Evolutionary conservation across 2,113 vertebrate genomes (phyloP), one percentile per base, ranked within the genome.

Genomic region (Athene noctua): DNA sequence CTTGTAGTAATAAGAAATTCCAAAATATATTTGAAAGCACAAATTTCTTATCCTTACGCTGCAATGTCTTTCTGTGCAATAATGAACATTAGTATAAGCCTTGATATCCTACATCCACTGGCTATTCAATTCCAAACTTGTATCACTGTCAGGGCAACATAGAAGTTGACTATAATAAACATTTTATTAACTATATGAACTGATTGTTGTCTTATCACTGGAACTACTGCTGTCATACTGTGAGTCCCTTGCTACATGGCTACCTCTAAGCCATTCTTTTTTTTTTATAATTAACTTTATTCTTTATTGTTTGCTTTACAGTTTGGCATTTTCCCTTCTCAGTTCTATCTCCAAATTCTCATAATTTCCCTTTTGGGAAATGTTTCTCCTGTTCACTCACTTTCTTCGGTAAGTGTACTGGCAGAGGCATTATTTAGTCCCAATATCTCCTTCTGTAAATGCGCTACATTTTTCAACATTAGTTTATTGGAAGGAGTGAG

Each of bases 91-190:
- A 6, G 9, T 11, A 5, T 36, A 67, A 79, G 20, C 2, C 5
- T 47, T 83, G 49, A 18, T 54, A 68, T 57, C 15, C 20, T 74
- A 7, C 19, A 6, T 26, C 17, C 12, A 44, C 15, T 61, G n/a
- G 2, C n/a, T 38, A 5, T n/a, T 47, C 20, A 34, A 3, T 15
- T 80, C 29, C 49, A 59, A 58, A 13, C 7, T 23, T n/a, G 10
- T 63, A 30, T 86, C 4, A 0, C 7, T 67, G 11, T 17, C 29
- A 13, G 15, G 18, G 5, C 20, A 68, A 54, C 10, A 13, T 0
- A 42, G 17, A 52, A 57, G 38, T 16, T 80, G 10, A 74, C 3
- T n/a, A 22, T 11, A 63, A 26, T 11, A 42, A 72, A 40, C 7
- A 4, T 13, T 15, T 26, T 40, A 40, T 40, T 40, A 10, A 40